These are phyloP conservation scores for Motacilla alba DNA, from an alignment of 2,113 vertebrate genomes.

Conservation along the genomic window DNA sequence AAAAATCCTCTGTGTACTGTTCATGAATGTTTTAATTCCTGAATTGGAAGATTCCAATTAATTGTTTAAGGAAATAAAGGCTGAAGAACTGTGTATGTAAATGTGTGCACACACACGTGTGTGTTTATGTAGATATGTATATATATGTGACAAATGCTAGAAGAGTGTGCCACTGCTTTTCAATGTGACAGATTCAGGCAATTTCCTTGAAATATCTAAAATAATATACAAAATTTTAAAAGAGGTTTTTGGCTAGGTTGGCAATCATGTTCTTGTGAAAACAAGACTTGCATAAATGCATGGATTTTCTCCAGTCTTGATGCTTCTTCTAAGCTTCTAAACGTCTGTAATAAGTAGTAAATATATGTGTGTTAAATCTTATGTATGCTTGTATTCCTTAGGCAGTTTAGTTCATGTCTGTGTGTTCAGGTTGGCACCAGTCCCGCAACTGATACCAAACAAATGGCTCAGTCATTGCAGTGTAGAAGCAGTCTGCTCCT, in stretches of 20 bases:
- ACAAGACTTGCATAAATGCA: not conserved
- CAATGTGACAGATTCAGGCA: not conserved
- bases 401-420: not conserved
- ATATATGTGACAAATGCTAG: not conserved
- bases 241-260: not conserved
- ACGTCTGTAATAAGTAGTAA: not conserved
- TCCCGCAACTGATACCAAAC: not conserved
- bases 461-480: not conserved
- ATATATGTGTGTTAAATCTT: not conserved
- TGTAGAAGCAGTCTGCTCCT: not conserved
- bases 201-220: not conserved
- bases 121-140: rapidly evolving
- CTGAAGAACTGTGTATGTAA: not conserved
- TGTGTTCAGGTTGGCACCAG: not conserved
- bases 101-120: rapidly evolving
- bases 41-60: not conserved
- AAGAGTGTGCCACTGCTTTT: not conserved
- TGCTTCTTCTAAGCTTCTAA: not conserved
- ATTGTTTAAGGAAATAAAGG: not conserved
- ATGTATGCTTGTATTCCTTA: not conserved
- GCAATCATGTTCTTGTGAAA: not conserved
- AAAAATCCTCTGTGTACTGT: not conserved
- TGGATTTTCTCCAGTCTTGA: not conserved
- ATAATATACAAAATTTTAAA: not conserved
- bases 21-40: not conserved